A percentile compares a stretch with the other conserved stretches of the same genome.
phyloP scores from a whole-genome alignment of 2,113 vertebrate genomes.

The Diphyllodes magnificus region DNA sequence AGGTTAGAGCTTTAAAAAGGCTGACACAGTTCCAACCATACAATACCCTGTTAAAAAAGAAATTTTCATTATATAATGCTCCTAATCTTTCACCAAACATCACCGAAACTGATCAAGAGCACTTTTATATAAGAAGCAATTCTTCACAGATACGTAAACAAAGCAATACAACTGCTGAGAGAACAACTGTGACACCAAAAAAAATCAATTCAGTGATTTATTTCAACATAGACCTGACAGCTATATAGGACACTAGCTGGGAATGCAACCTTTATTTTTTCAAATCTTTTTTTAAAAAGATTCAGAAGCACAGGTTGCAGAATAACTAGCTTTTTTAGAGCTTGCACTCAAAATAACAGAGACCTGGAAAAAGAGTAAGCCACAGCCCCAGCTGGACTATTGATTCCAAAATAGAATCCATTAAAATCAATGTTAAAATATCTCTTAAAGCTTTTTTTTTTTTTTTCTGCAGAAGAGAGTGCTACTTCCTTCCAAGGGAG shows the following conservation, averaged over 20 bases:
- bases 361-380: slow-evolving; percentile 38
- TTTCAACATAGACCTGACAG: not conserved
- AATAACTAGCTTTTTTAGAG: not conserved
- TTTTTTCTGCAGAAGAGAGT: not conserved
- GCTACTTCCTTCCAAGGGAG: not conserved
- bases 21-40: not conserved
- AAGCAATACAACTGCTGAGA: not conserved
- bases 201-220: not conserved
- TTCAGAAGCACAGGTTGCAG: not conserved
- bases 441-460: not conserved
- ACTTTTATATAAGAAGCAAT: not conserved
- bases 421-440: not conserved
- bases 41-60: not conserved
- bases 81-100: not conserved
- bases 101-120: not conserved
- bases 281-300: not conserved
- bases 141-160: not conserved
- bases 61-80: not conserved
- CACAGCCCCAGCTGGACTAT: not conserved
- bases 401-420: slow-evolving; percentile 9
- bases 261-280: not conserved
- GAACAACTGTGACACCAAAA: not conserved
- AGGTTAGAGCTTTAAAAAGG: not conserved
- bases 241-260: not conserved
- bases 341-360: not conserved